phyloP scores from a whole-genome alignment of 2,113 vertebrate species.

The Atractosteus spatula region DNA sequence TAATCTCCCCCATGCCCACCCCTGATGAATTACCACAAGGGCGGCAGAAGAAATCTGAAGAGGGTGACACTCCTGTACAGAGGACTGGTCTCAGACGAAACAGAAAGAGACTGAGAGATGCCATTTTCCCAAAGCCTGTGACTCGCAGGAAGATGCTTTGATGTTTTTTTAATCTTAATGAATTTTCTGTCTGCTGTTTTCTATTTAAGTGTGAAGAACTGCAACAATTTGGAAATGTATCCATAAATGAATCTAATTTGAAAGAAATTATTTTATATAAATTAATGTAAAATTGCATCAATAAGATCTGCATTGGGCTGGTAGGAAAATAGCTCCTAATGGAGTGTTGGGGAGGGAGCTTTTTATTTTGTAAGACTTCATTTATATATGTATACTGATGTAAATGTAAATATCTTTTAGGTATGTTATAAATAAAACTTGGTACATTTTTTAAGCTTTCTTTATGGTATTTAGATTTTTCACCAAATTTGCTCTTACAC shows the following conservation, averaged over 20 bases:
- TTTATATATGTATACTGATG: slow-evolving; percentile 79
- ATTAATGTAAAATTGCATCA: slow-evolving; percentile 79
- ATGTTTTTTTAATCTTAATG: slow-evolving; percentile 59
- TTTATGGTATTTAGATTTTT: not conserved
- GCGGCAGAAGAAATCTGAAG: slow-evolving; percentile 44
- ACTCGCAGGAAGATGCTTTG: slow-evolving; percentile 84
- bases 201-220: slow-evolving; percentile 46
- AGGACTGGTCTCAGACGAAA: slow-evolving; percentile 64
- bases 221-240: slow-evolving; percentile 52
- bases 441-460: slow-evolving; percentile 61
- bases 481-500: too few relatives aligned
- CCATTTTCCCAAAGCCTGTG: slow-evolving; percentile 83
- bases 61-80: slow-evolving; percentile 40
- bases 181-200: slow-evolving; percentile 55
- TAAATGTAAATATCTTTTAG: slow-evolving; percentile 86
- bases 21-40: slow-evolving; percentile 58
- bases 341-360: slow-evolving; percentile 60
- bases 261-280: slow-evolving; percentile 80
- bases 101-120: slow-evolving; percentile 66
- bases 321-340: slow-evolving; percentile 56
- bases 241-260: slow-evolving; percentile 69
- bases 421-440: slow-evolving; percentile 87
- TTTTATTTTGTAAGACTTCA: slow-evolving; percentile 79
- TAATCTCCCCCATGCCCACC: slow-evolving; percentile 82
- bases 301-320: slow-evolving; percentile 60